phyloP scores from a whole-genome alignment of 2,113 vertebrate species.

The Vulpes lagopus region DNA sequence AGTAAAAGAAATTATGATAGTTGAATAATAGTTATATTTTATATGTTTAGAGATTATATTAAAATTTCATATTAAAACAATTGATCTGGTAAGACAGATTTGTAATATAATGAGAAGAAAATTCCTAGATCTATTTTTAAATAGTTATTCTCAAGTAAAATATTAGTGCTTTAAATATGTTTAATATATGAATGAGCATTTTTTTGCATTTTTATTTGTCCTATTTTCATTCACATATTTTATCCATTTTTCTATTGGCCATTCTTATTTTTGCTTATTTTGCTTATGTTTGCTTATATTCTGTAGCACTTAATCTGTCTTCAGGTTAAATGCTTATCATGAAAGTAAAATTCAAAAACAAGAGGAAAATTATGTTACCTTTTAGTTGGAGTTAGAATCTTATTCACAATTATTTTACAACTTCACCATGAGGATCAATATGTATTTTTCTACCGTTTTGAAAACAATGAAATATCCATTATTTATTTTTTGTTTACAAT shows the following conservation, averaged over 20 bases:
- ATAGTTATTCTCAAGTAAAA: neutral
- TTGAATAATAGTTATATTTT: neutral
- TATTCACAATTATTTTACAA: neutral
- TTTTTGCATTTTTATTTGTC: neutral
- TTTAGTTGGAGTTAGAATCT: neutral
- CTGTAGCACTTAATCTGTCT: neutral
- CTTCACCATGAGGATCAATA: neutral
- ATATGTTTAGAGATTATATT: neutral
- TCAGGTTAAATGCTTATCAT: neutral
- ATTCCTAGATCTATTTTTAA: neutral
- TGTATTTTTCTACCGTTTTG: neutral
- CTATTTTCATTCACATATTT: neutral
- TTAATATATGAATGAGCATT: neutral
- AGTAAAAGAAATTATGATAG: neutral
- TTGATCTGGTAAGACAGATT: neutral
- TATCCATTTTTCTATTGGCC: neutral
- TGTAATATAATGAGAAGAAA: neutral
- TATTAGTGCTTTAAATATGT: neutral
- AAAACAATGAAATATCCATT: conserved; percentile 32
- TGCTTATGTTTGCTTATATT: neutral
- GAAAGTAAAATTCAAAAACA: neutral
- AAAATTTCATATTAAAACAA: neutral
- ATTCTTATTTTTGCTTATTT: neutral
- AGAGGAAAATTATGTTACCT: neutral
- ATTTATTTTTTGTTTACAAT: neutral